Conservation (phyloP, 2,888 invertebrate genomes). For the Drosophila pseudotakahashii region DNA sequence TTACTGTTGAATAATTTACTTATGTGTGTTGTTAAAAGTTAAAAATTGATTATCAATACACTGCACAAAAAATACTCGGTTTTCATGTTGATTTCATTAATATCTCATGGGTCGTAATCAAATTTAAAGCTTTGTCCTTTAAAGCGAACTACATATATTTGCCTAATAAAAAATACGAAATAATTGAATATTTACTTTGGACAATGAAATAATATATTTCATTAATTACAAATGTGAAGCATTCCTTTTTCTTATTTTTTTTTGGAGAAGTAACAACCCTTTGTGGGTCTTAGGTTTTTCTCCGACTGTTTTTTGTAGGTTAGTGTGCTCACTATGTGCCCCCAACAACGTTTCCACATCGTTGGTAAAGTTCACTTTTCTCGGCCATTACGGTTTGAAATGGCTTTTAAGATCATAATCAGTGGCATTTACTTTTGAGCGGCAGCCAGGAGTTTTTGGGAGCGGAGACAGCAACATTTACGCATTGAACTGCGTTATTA, state of each 20-base stretch:
- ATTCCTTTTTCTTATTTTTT: too few relatives aligned
- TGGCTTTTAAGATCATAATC: conserved; percentile 75
- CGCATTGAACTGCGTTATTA: conserved; percentile 80
- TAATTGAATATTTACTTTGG: too few relatives aligned
- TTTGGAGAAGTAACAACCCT: too few relatives aligned
- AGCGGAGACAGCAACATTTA: conserved; percentile 32
- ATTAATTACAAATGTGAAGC: too few relatives aligned
- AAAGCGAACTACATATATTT: too few relatives aligned
- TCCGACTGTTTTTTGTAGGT: conserved; percentile 7
- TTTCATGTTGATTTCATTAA: not conserved
- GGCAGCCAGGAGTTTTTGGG: conserved; percentile 12
- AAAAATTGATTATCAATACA: not conserved
- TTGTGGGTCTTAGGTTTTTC: not conserved
- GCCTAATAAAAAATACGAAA: too few relatives aligned
- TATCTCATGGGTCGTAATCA: not conserved
- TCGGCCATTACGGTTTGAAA: conserved; percentile 57
- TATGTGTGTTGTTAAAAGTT: not conserved
- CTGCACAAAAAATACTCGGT: too few relatives aligned
- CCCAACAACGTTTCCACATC: conserved; percentile 37
- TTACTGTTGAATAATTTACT: not conserved
- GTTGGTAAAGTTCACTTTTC: conserved; percentile 43
- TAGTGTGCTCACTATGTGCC: conserved; percentile 24
- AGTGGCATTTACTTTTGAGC: conserved; percentile 68
- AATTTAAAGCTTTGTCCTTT: not conserved
- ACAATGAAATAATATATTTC: too few relatives aligned